phyloP scores from a whole-genome alignment of 2,113 vertebrate species.

The Podarcis raffonei region DNA sequence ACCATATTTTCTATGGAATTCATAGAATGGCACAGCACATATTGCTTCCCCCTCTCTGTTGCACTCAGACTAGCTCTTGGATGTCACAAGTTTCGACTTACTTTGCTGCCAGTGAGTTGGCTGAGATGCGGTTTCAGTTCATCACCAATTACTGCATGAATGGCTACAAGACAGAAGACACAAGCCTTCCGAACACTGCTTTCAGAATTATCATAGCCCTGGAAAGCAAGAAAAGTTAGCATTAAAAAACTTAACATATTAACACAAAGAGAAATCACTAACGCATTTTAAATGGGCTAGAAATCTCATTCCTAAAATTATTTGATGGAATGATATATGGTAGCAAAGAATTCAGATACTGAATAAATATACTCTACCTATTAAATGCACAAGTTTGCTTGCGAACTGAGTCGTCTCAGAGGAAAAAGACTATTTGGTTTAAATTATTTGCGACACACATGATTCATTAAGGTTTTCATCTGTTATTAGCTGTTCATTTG shows the following conservation, averaged over 20 bases:
- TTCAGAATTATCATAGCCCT: slow-evolving; percentile 98
- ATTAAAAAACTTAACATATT: slow-evolving; percentile 49
- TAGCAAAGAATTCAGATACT: not conserved
- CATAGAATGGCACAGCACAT: too few relatives aligned
- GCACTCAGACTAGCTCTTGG: not conserved
- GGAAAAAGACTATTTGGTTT: not conserved
- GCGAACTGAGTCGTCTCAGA: not conserved
- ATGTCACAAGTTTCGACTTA: slow-evolving; percentile 65
- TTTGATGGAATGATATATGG: not conserved
- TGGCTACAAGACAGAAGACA: slow-evolving; percentile 95
- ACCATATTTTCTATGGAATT: too few relatives aligned
- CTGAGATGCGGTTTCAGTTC: slow-evolving; percentile 95
- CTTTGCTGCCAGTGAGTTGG: slow-evolving; percentile 97
- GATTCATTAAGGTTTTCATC: not conserved
- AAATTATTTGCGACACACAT: not conserved
- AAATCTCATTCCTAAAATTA: not conserved
- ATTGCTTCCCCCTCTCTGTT: not conserved
- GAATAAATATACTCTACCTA: not conserved
- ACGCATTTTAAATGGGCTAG: not conserved
- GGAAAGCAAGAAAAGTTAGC: slow-evolving; percentile 57
- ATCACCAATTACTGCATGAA: slow-evolving; percentile 93
- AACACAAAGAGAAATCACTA: not conserved
- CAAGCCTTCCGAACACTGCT: slow-evolving; percentile 97
- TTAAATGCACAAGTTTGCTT: not conserved
- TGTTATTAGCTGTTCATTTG: not conserved